These are phyloP conservation scores for Papilio glaucus DNA, from an alignment of 1,140 invertebrate genomes.

Conservation along the genomic window DNA sequence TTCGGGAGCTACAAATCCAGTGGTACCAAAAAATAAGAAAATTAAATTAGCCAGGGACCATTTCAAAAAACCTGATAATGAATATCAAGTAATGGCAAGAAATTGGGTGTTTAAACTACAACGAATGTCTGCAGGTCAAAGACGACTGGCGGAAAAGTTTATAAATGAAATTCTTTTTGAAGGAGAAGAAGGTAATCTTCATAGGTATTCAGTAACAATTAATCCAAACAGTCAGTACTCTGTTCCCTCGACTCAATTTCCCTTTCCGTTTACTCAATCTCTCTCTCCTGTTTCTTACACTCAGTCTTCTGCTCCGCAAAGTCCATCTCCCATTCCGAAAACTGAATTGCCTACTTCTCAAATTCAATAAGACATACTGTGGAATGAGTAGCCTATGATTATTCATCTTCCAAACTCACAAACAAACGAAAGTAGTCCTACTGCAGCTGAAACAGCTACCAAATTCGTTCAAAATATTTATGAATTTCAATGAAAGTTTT, in stretches of 20 bases:
- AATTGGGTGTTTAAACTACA: conserved; percentile 36
- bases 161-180: conserved; percentile 43
- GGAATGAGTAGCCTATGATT: no score
- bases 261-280: no score
- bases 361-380: no score
- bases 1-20: not conserved
- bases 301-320: no score
- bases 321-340: no score
- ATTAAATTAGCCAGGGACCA: not conserved
- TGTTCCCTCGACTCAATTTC: conserved; percentile 17
- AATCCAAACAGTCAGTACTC: conserved; percentile 20
- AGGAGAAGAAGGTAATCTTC: conserved; percentile 39
- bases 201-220: conserved; percentile 4
- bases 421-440: no score
- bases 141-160: conserved; percentile 39
- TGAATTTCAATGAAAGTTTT: no score
- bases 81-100: conserved; percentile 37
- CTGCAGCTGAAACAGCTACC: no score
- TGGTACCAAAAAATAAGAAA: conserved; percentile 11
- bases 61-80: conserved; percentile 28
- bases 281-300: no score
- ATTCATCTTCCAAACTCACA: no score
- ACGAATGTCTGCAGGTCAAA: conserved; percentile 35
- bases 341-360: no score
- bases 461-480: no score